Base-by-base conservation (phyloP, 1,140 invertebrate species). In the Plutomurus gul region DNA sequence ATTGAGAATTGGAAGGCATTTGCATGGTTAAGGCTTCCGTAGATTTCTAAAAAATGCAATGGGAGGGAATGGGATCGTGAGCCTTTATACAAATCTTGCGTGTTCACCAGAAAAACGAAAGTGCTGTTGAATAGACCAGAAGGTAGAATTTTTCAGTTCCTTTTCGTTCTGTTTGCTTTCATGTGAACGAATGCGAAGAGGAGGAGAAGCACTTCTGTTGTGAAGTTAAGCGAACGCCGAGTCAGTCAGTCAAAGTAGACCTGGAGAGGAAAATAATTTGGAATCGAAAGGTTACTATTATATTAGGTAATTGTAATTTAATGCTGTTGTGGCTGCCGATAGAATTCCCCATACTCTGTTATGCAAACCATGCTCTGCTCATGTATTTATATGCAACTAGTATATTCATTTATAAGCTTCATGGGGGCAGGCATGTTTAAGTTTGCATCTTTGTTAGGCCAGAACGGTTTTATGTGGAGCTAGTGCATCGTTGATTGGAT, bases 261-360 rank as follows among this genome's bases (percentile, higher is more conserved):
- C 13, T 60, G 51, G 39, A 43, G 39, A 43, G 39, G 39, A n/a
- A 43, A 43, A 43, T 43, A 8, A 43, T 43, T 43, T n/a, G 11
- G 39, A 43, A 10, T 10, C 39, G n/a, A n/a, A 43, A 43, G 39
- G 39, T 43, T 65, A 65, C 27, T 30, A 65, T 65, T 65, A 65
- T 27, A 65, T 65, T 65, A 65, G 56, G 56, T 65, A 33, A 65
- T 65, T 65, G 56, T 65, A 65, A 65, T 65, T 65, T 65, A 65
- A 65, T 65, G 56, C 56, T 11, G 30, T 65, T 22, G 51, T 27
- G 27, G 51, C 25, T 60, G 51, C 25, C 51, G 27, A 16, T 10
- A 60, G 25, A 13, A 43, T 49, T 49, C n/a, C 7, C 46, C 11
- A 43, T 43, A 13, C 39, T 43, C 10, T n/a, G 46, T 49, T 39